Evolutionary conservation across 2,113 vertebrate species (phyloP), one percentile per base, ranked within the genome.

Genomic region (Macrotus californicus): DNA sequence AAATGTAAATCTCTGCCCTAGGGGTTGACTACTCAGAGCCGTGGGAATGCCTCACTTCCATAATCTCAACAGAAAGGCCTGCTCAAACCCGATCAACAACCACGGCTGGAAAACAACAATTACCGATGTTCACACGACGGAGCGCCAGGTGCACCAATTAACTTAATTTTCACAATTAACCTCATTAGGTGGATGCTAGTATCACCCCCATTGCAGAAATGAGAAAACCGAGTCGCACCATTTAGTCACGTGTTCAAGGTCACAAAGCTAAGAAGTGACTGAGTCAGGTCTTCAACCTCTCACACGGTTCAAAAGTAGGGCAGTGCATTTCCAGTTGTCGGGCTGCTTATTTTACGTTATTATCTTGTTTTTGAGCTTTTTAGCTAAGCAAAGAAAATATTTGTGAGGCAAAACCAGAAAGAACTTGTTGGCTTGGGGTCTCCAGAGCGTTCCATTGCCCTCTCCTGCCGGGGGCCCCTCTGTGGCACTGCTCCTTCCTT

Each of bases 221-320:
- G 41, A 61, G 39, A 48, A 91, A 86, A 41, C 66, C 5, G 0
- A 66, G 34, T 73, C 48, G 84, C 84, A 15, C 31, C 50, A 64
- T 41, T 67, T 39, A 77, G 29, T 26, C 48, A 88, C 64, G 75
- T 43, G 18, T 9, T 84, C 19, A 61, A 46, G 31, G 19, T 85
- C 73, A 41, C 59, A 50, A 66, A 87, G 76, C n/a, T 87, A n/a
- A 1, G 24, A 76, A 93, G 41, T 48, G 67, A 7, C 26, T 48
- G 26, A 36, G 59, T 59, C 15, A 31, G 48, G 70, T 89, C 39
- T 77, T 79, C 52, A 73, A 93, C 73, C 26, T 95, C 36, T 31
- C 43, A 89, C 6, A 34, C 34, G 39, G 26, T 75, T 93, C 64
- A 61, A 11, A 87, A 75, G 43, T 66, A 92, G 50, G 46, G 19